These are phyloP conservation scores for Thymallus thymallus DNA, from an alignment of 2,113 vertebrate species.

Conservation along the genomic window DNA sequence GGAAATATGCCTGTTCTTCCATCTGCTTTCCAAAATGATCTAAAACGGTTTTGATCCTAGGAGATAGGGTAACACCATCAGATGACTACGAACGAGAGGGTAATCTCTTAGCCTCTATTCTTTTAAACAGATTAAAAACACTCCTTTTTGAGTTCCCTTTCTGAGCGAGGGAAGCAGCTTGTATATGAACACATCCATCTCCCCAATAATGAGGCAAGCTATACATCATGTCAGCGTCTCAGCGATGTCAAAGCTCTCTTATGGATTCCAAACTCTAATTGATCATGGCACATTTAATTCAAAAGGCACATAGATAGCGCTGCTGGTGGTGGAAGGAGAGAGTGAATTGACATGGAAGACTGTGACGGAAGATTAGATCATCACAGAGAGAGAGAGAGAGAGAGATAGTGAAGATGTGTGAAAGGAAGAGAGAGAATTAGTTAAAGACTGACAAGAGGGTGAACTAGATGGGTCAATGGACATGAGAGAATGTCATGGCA, in stretches of 20 bases:
- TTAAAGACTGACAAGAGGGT: slow-evolving; percentile 41
- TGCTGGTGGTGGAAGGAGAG: background rate
- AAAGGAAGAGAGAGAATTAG: slow-evolving; percentile 7
- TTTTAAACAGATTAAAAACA: slow-evolving; percentile 36
- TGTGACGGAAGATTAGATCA: background rate
- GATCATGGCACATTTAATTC: slow-evolving; percentile 30
- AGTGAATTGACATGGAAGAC: slow-evolving; percentile 23
- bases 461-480: slow-evolving; percentile 15
- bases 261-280: slow-evolving; percentile 19
- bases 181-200: slow-evolving; percentile 15
- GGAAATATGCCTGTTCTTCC: slow-evolving; percentile 19
- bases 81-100: slow-evolving; percentile 21
- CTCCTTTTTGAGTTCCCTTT: background rate
- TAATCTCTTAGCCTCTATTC: slow-evolving; percentile 13
- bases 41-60: slow-evolving; percentile 27
- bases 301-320: background rate
- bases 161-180: background rate
- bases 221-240: slow-evolving; percentile 31
- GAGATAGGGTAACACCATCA: background rate
- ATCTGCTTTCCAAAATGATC: slow-evolving; percentile 26
- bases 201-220: slow-evolving; percentile 14
- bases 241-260: slow-evolving; percentile 18
- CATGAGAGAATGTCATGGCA: slow-evolving; percentile 9
- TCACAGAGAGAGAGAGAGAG: slow-evolving; percentile 38
- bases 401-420: slow-evolving; percentile 4